Conservation (phyloP, 2,797 vertebrate genomes). For the Hozukius guyotensis region DNA sequence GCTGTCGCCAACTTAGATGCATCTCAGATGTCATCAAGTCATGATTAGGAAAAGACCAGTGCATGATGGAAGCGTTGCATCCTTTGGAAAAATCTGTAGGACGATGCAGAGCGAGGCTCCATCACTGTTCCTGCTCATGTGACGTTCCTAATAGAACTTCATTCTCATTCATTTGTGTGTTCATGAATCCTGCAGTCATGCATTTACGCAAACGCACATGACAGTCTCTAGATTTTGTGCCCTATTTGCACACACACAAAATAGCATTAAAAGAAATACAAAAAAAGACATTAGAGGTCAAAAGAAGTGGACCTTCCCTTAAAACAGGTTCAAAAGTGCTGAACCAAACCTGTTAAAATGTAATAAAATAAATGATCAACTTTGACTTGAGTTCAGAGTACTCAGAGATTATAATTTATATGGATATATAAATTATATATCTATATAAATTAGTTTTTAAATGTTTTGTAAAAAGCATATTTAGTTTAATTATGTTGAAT, state of each 20-base stretch:
- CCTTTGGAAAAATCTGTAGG: background rate
- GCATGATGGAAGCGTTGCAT: background rate
- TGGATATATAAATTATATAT: background rate
- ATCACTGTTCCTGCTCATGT: background rate
- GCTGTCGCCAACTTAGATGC: background rate
- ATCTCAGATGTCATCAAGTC: background rate
- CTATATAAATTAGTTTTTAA: background rate
- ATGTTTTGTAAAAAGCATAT: background rate
- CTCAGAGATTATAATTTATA: background rate
- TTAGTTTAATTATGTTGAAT: background rate
- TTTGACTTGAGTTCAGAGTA: background rate
- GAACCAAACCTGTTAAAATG: background rate
- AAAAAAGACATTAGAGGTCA: background rate
- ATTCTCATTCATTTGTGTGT: background rate
- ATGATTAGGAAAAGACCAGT: background rate
- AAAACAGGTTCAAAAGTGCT: background rate
- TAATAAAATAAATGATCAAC: background rate
- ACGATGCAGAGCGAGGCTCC: background rate
- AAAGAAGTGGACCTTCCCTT: background rate
- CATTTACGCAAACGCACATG: background rate
- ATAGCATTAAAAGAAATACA: background rate
- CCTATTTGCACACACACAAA: background rate
- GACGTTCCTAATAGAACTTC: background rate
- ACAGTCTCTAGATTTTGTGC: background rate
- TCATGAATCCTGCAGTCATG: background rate